Evolutionary conservation across 1,140 invertebrate species (phyloP).

Genomic region (Temnothorax longispinosus): DNA sequence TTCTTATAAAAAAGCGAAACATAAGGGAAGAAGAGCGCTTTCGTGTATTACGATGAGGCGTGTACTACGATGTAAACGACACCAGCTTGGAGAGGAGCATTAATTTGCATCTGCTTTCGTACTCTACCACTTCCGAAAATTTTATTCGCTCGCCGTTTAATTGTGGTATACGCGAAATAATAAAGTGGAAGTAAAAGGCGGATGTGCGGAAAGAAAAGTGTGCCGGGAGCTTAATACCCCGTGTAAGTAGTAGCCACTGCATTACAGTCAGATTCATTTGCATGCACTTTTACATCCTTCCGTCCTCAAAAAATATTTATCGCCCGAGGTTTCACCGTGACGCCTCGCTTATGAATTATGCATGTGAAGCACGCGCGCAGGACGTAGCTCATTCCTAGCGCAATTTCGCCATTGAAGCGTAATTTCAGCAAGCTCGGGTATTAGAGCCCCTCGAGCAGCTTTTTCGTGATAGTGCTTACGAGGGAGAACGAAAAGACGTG

Average conservation of each 20-base stretch:
- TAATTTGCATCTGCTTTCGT: conserved; percentile 72
- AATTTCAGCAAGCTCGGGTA: conserved; percentile 71
- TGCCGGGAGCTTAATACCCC: conserved; percentile 28
- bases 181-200: conserved; percentile 18
- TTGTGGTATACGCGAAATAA: conserved; percentile 44
- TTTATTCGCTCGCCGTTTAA: conserved; percentile 37
- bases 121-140: conserved; percentile 45
- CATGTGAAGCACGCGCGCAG: conserved; percentile 75
- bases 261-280: conserved; percentile 75
- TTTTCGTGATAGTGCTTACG: conserved; percentile 66
- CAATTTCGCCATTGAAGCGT: conserved; percentile 73
- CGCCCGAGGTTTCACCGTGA: conserved; percentile 77
- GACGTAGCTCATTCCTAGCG: conserved; percentile 76
- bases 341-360: conserved; percentile 83
- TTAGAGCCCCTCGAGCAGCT: conserved; percentile 69
- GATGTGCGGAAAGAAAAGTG: conserved; percentile 42
- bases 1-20: conserved; percentile 68
- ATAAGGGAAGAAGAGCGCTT: conserved; percentile 36
- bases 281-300: conserved; percentile 72
- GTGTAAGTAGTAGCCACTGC: conserved; percentile 64
- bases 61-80: neutral
- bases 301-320: conserved; percentile 79
- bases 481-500: conserved; percentile 65
- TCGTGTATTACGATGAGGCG: neutral
- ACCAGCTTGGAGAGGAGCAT: conserved; percentile 61